These are phyloP conservation scores for Hydrotaea cyrtoneurina DNA, from an alignment of 2,888 invertebrate species.

Conservation along the genomic window DNA sequence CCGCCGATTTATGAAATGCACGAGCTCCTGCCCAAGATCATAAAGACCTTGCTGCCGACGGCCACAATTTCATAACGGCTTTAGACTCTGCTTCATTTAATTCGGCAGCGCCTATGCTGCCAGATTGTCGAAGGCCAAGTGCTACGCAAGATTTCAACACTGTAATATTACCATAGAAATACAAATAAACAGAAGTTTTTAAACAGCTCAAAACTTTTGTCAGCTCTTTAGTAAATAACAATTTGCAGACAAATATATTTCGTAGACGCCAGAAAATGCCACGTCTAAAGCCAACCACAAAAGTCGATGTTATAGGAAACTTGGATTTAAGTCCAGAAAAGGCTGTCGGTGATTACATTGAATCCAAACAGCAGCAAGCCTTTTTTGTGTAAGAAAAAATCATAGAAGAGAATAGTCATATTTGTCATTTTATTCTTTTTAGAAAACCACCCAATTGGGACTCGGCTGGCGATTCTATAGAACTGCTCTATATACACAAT, in stretches of 20 bases:
- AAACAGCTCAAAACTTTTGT: no score
- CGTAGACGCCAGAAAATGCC: conserved; percentile 77
- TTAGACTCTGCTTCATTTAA: no score
- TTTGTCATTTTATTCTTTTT: background rate
- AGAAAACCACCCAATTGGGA: conserved; percentile 80
- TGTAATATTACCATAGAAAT: no score
- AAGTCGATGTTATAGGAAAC: conserved; percentile 78
- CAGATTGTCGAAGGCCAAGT: no score
- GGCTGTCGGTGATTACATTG: conserved; percentile 75
- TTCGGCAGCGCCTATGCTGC: no score
- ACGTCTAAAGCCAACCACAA: conserved; percentile 76
- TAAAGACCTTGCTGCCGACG: no score
- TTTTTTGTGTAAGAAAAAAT: conserved; percentile 78
- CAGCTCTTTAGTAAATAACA: no score
- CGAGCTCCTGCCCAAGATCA: no score
- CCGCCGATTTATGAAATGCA: no score
- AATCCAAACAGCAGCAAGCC: conserved; percentile 77
- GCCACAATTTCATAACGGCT: no score
- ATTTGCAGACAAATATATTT: no score
- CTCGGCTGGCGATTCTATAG: conserved; percentile 77
- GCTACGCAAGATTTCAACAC: no score
- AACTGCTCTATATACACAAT: conserved; percentile 77
- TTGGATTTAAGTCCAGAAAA: conserved; percentile 78
- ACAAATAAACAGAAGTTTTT: background rate
- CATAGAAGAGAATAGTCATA: background rate